Evolutionary conservation across 2,888 invertebrate genomes (phyloP).

Genomic region (Eupithecia centaureata): DNA sequence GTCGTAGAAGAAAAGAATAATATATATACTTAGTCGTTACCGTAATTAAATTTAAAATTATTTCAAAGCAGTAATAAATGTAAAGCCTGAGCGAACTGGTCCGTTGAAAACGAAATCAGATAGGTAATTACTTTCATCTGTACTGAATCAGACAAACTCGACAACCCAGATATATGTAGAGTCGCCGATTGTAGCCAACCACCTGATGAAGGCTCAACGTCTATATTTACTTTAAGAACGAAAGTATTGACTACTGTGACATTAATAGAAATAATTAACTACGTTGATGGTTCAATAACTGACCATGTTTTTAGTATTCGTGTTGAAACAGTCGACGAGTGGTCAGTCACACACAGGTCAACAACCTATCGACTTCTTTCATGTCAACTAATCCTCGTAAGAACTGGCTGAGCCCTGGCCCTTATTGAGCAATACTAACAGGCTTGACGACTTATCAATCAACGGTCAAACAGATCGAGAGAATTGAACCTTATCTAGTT

Average conservation of each 20-base stretch:
- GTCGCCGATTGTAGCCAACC: slow-evolving; percentile 37
- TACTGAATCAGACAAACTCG: slow-evolving; percentile 55
- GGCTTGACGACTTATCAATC: slow-evolving; percentile 37
- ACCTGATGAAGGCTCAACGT: slow-evolving; percentile 29
- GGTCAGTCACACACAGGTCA: slow-evolving; percentile 26
- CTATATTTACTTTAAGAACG: slow-evolving; percentile 25
- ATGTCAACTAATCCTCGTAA: slow-evolving; percentile 31
- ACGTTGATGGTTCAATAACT: slow-evolving; percentile 6
- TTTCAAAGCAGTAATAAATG: slow-evolving; percentile 38
- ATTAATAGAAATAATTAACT: slow-evolving; percentile 17
- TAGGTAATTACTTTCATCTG: slow-evolving; percentile 75
- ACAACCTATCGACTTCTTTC: slow-evolving; percentile 31
- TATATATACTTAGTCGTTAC: too few species aligned
- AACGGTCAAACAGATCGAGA: slow-evolving; percentile 28
- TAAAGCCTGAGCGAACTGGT: slow-evolving; percentile 61
- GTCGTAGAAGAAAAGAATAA: too few species aligned
- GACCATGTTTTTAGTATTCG: slow-evolving; percentile 10
- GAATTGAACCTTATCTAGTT: slow-evolving; percentile 24
- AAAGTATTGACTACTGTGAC: neutral
- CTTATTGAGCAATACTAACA: slow-evolving; percentile 37
- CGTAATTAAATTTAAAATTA: slow-evolving; percentile 6
- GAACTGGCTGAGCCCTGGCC: slow-evolving; percentile 34
- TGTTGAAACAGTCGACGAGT: slow-evolving; percentile 23
- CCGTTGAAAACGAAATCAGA: slow-evolving; percentile 70
- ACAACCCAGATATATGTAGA: slow-evolving; percentile 58